phyloP scores from a whole-genome alignment of 2,113 vertebrate species.

The Indicator indicator region DNA sequence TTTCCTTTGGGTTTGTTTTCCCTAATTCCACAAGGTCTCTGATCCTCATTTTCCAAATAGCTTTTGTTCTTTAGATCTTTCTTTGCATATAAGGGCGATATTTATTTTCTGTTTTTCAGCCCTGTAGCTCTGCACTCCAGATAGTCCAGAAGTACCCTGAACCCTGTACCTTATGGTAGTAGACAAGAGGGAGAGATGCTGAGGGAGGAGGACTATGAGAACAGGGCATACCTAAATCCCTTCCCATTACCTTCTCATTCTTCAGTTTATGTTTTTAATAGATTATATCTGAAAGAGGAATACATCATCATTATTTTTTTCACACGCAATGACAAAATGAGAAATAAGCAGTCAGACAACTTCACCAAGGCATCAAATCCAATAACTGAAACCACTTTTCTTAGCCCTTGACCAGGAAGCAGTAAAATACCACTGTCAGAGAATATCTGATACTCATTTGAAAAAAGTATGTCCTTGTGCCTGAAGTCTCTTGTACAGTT shows the following conservation, averaged over 20 bases:
- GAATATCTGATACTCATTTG: neutral
- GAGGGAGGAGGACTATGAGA: neutral
- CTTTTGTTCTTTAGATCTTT: neutral
- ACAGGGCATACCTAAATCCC: neutral
- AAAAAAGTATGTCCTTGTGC: neutral
- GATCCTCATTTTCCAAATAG: neutral
- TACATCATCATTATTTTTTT: neutral
- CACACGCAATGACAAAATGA: neutral
- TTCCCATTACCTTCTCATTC: neutral
- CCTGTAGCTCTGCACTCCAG: neutral
- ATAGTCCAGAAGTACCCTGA: neutral
- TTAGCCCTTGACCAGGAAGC: neutral
- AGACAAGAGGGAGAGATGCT: neutral
- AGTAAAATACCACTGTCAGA: neutral
- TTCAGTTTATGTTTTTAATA: neutral
- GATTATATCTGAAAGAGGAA: neutral
- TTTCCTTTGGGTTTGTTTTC: neutral
- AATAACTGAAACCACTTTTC: neutral
- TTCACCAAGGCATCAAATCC: neutral
- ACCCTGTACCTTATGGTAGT: neutral
- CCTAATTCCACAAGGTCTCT: neutral
- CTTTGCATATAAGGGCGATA: neutral
- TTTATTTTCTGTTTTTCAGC: neutral
- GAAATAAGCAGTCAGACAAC: neutral
- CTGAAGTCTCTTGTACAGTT: neutral